Base-by-base conservation (phyloP, 1,140 invertebrate species). In the Vollenhovia emeryi region DNA sequence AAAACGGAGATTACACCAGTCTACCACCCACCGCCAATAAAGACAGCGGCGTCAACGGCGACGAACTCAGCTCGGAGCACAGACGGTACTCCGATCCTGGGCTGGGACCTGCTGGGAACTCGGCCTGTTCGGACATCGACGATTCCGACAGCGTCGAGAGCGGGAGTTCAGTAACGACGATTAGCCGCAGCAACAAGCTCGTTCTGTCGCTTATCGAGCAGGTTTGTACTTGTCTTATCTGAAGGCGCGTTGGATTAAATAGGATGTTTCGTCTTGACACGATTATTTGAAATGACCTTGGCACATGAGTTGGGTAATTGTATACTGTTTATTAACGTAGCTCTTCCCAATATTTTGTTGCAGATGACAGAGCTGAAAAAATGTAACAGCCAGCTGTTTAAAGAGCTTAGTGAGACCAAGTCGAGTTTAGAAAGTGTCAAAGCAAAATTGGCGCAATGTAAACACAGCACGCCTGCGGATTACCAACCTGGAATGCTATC, bases 401-500 rank as follows among this genome's bases (percentile, higher is more conserved):
- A 95, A 88, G 95, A 96, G 83, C 92, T 96, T 13, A 95, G 94
- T 76, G 94, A 96, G 86, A 93, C 95, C 27, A 95, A 95, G 87
- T 93, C 95, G 60, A 95, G 96, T 84, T 84, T 96, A 69, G 93
- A 96, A 92, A 93, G 88, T 87, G 89, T 94, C 85, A 93, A 95
- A 94, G 71, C 93, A 90, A 94, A 95, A 91, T 87, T 95, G 84
- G 89, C 91, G 86, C 88, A 93, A 87, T 93, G 93, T 62, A 93
- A 95, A 90, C 92, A 94, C 43, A 88, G 78, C 78, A 64, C 86
- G 33, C 87, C 91, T 57, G 91, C 93, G n/a, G 95, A 96, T 86
- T 97, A 97, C 93, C 96, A 97, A 50, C 97, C 97, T 5, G 97
- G 97, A 86, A 96, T 97, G 95, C 95, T 97, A 82, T 93, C 94